Evolutionary conservation across 1,140 invertebrate genomes (phyloP), one percentile per base, ranked within the genome.

Genomic region (Meloidogyne exigua): DNA sequence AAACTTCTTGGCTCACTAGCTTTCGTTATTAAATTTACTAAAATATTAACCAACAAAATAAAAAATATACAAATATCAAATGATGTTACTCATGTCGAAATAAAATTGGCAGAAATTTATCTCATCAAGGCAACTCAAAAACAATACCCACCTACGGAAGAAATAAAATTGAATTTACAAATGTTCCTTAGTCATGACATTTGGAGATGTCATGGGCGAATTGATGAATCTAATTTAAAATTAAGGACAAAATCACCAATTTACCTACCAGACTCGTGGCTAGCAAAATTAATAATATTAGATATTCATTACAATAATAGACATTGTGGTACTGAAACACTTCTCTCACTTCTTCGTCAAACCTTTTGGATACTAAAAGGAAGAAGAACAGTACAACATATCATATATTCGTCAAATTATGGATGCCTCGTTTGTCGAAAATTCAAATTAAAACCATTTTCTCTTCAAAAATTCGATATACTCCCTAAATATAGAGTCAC

Each of bases 71-170:
- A 42, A 42, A 10, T 4, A 9, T 42, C 1, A 42, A 25, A 25
- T 25, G 7, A 68, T 4, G 25, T 11, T 13, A 11, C 67, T 15
- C 9, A 68, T n/a, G 23, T 25, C 25, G 67, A 68, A 9, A 7
- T 68, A 42, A 18, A 32, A 3, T n/a, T 0, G 12, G 67, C 67
- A 1, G 67, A 68, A 18, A 18, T 5, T 18, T 32, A 32, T n/a
- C 10, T 68, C 1, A 21, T 68, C 9, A 4, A 23, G 10, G 15
- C 4, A 18, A 21, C 67, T 18, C 67, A 68, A 25, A n/a, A 68
- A 25, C 12, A 68, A n/a, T 25, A 36, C 11, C 67, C 67, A 25
- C 67, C 67, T 68, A 25, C 67, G 10, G 67, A 68, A 36, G n/a
- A 68, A 2, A 18, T 15, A 9, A 32, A 25, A 25, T 21, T 32